These are phyloP conservation scores for Papilio polytes DNA, from an alignment of 1,140 invertebrate genomes.

Conservation along the genomic window DNA sequence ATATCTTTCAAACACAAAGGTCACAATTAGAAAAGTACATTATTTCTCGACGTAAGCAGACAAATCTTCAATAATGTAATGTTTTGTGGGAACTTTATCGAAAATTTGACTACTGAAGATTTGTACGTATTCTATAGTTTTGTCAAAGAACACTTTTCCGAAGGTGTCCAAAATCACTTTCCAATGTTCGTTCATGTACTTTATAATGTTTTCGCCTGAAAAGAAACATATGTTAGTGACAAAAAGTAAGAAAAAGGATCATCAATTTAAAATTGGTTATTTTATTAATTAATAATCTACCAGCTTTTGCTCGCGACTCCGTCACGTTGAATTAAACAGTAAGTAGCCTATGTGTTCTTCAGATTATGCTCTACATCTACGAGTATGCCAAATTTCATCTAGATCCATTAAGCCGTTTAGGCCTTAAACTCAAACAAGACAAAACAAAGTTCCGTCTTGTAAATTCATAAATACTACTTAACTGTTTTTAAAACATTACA, in stretches of 20 bases:
- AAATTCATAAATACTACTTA: too few species aligned
- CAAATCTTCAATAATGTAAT: conserved; percentile 54
- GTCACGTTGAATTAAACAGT: too few species aligned
- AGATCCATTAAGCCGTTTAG: too few species aligned
- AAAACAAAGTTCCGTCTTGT: too few species aligned
- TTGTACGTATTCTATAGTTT: conserved; percentile 46
- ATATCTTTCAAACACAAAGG: background rate
- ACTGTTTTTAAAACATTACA: background rate
- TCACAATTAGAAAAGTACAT: background rate
- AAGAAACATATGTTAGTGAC: conserved; percentile 41
- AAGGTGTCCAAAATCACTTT: conserved; percentile 50
- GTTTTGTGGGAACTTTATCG: conserved; percentile 46
- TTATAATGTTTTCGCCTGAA: conserved; percentile 53
- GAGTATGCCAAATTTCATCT: too few species aligned
- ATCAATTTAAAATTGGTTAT: too few species aligned
- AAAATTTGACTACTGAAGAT: conserved; percentile 52
- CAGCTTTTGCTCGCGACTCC: too few species aligned
- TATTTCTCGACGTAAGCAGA: conserved; percentile 43
- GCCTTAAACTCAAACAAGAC: too few species aligned
- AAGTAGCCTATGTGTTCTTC: background rate
- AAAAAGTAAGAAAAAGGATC: too few species aligned
- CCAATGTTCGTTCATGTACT: conserved; percentile 59
- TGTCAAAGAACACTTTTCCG: conserved; percentile 53
- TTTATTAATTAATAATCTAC: too few species aligned
- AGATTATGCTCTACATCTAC: too few species aligned